Evolutionary conservation across 1,140 invertebrate species (phyloP).

Genomic region (Achatina immaculata): DNA sequence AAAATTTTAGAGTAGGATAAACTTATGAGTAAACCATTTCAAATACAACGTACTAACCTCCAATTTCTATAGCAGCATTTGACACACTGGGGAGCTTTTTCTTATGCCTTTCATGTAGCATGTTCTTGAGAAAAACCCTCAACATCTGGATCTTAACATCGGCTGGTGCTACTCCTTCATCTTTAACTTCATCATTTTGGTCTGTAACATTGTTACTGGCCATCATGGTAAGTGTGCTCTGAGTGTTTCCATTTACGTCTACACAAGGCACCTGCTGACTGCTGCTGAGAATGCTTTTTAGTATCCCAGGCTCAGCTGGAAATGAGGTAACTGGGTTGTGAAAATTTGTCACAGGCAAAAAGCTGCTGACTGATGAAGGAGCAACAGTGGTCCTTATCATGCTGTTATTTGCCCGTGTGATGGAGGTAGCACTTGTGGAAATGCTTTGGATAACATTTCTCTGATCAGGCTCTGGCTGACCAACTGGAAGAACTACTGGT

Average conservation of each 20-base stretch:
- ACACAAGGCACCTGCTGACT: background rate
- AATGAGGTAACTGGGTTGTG: background rate
- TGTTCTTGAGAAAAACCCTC: background rate
- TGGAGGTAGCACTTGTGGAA: background rate
- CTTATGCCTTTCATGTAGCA: slow-evolving; percentile 1
- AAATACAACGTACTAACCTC: too few species aligned
- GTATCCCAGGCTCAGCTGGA: background rate
- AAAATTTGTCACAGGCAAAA: background rate
- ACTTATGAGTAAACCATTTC: too few species aligned
- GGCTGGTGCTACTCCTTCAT: background rate
- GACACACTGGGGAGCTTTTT: slow-evolving; percentile 3
- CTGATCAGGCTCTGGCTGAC: background rate
- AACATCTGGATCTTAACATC: background rate
- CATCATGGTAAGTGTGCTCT: background rate
- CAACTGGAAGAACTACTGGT: background rate
- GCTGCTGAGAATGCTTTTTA: background rate
- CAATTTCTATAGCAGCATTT: too few species aligned
- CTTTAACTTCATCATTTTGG: background rate
- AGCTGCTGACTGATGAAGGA: background rate
- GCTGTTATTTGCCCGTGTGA: background rate
- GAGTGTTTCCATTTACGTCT: background rate
- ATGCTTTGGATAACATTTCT: background rate
- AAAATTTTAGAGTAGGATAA: too few species aligned
- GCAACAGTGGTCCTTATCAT: background rate
- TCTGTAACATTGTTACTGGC: background rate